Evolutionary conservation across 2,797 vertebrate genomes (phyloP).

Genomic region (Cirrhinus molitorella): DNA sequence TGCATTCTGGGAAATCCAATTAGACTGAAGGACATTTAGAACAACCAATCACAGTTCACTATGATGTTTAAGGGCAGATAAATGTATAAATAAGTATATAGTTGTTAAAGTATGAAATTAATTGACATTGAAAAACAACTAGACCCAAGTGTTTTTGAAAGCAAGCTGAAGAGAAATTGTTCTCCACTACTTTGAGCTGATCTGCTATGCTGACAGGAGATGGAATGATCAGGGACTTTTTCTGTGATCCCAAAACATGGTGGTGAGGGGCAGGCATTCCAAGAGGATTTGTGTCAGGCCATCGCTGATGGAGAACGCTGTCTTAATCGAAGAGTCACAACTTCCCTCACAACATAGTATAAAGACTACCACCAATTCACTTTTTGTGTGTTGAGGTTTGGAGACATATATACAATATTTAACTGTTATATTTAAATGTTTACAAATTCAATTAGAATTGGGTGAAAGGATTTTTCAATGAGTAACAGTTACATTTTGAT

Average conservation of each 20-base stretch:
- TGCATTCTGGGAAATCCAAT: background rate
- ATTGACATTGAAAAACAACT: background rate
- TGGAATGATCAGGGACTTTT: slow-evolving; percentile 29
- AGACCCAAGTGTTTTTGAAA: slow-evolving; percentile 7
- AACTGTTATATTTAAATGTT: background rate
- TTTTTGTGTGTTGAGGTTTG: background rate
- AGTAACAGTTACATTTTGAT: background rate
- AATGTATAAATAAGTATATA: background rate
- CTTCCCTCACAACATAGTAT: background rate
- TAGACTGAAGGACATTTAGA: background rate
- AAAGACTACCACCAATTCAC: background rate
- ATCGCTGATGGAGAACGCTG: slow-evolving; percentile 31
- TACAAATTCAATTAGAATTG: background rate
- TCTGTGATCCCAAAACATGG: background rate
- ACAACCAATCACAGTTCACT: background rate
- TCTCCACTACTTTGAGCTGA: slow-evolving; percentile 1
- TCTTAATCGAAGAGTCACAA: background rate
- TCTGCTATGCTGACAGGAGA: slow-evolving; percentile 25
- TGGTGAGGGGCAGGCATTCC: slow-evolving; percentile 32
- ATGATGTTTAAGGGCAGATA: background rate
- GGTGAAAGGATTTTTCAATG: background rate
- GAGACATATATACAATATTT: background rate
- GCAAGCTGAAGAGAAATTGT: background rate
- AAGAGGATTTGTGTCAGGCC: slow-evolving; percentile 36
- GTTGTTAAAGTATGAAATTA: background rate